Conservation (phyloP, 2,888 invertebrate species). For the Axea sp. region DNA sequence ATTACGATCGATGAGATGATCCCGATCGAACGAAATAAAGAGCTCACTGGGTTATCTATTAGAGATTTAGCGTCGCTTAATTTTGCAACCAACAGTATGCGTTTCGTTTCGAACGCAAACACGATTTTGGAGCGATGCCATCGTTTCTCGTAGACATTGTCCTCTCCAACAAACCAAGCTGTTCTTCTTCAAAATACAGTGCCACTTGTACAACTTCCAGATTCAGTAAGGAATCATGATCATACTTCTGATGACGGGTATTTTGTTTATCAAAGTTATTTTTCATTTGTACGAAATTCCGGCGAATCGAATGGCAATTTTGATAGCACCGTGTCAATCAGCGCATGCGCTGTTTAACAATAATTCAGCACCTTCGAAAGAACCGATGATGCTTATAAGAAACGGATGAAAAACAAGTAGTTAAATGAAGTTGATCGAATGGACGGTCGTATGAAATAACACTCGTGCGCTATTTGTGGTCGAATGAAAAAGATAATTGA, state of each 20-base stretch:
- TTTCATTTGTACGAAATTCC: too few species aligned
- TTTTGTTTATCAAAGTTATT: too few species aligned
- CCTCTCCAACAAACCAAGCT: background rate
- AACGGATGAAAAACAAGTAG: too few species aligned
- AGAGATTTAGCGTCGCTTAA: constrained; percentile 58
- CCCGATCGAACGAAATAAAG: constrained; percentile 38
- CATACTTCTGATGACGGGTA: too few species aligned
- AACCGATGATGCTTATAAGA: too few species aligned
- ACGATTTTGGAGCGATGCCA: constrained; percentile 57
- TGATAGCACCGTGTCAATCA: too few species aligned
- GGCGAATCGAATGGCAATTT: too few species aligned
- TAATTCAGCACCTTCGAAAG: too few species aligned
- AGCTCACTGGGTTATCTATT: constrained; percentile 70
- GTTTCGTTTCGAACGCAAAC: constrained; percentile 26
- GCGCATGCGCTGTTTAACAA: too few species aligned
- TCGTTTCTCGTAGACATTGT: constrained; percentile 24
- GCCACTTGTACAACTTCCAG: too few species aligned
- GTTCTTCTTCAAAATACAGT: background rate
- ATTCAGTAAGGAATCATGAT: too few species aligned
- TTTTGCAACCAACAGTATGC: constrained; percentile 49
- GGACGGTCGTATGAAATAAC: constrained; percentile 29
- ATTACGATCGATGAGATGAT: constrained; percentile 7
- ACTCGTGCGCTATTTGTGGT: constrained; percentile 53
- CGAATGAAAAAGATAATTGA: constrained; percentile 62
- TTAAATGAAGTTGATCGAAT: background rate